These are phyloP conservation scores for Melanargia galathea DNA, from an alignment of 2,888 invertebrate genomes.

Conservation along the genomic window DNA sequence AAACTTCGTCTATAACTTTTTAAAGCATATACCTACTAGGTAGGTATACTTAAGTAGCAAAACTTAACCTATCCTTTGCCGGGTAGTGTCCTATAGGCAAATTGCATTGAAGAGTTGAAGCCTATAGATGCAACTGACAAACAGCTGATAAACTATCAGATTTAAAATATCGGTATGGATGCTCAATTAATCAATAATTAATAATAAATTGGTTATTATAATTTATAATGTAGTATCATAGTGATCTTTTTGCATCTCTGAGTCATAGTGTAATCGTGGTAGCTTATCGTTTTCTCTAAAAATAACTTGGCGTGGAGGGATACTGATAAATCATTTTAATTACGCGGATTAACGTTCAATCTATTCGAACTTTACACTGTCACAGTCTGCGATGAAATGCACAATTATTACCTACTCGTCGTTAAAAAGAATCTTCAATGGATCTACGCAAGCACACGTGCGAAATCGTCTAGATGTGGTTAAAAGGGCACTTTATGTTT, in stretches of 20 bases:
- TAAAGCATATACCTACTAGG: too few species aligned
- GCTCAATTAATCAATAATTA: not conserved
- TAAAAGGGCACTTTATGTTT: not conserved
- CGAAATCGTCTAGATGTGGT: not conserved
- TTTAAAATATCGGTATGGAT: too few species aligned
- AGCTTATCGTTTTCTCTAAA: constrained; percentile 8
- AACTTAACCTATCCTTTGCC: too few species aligned
- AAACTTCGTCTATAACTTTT: too few species aligned
- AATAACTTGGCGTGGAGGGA: not conserved
- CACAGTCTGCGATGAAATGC: not conserved
- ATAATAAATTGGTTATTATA: too few species aligned
- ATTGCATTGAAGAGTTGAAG: too few species aligned
- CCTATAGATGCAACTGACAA: too few species aligned
- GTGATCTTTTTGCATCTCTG: constrained; percentile 8
- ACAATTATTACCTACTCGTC: not conserved
- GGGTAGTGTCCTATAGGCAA: too few species aligned
- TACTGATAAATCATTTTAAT: constrained; percentile 16
- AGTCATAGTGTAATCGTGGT: constrained; percentile 1
- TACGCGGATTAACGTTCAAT: constrained; percentile 4
- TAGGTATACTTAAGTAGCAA: too few species aligned
- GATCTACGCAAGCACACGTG: not conserved
- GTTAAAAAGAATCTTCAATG: not conserved
- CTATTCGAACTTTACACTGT: not conserved
- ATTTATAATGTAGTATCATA: not conserved
- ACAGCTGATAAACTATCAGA: too few species aligned